These are phyloP conservation scores for Manis pentadactyla DNA, from an alignment of 2,797 vertebrate species.

Conservation along the genomic window DNA sequence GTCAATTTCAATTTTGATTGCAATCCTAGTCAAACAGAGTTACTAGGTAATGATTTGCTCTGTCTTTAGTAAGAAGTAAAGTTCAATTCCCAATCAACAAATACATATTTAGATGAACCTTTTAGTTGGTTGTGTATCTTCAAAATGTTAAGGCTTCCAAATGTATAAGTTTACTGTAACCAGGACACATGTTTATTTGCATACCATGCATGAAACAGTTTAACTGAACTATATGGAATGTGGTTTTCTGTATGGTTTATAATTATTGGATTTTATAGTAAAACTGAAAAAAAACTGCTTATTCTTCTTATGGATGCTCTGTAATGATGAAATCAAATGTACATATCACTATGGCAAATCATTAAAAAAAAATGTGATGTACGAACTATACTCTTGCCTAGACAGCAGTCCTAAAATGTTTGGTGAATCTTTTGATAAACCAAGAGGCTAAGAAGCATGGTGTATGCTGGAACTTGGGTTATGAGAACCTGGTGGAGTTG, in stretches of 20 bases:
- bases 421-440: not conserved
- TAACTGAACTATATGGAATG: not conserved
- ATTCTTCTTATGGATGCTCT: not conserved
- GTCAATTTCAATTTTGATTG: not conserved
- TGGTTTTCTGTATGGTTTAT: not conserved
- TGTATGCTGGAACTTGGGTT: not conserved
- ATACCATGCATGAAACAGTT: not conserved
- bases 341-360: not conserved
- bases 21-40: not conserved
- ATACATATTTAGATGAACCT: not conserved
- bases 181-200: not conserved
- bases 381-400: not conserved
- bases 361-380: not conserved
- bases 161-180: not conserved
- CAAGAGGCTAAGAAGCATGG: not conserved
- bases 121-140: not conserved
- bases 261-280: not conserved
- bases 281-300: not conserved
- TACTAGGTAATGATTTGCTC: not conserved
- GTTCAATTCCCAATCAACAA: not conserved
- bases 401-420: not conserved
- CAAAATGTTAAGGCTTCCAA: not conserved
- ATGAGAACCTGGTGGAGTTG: not conserved
- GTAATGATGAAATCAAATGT: not conserved
- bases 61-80: not conserved